Evolutionary conservation across 2,113 vertebrate species (phyloP), one percentile per base, ranked within the genome.

Genomic region (Tricholaema leucomelas): DNA sequence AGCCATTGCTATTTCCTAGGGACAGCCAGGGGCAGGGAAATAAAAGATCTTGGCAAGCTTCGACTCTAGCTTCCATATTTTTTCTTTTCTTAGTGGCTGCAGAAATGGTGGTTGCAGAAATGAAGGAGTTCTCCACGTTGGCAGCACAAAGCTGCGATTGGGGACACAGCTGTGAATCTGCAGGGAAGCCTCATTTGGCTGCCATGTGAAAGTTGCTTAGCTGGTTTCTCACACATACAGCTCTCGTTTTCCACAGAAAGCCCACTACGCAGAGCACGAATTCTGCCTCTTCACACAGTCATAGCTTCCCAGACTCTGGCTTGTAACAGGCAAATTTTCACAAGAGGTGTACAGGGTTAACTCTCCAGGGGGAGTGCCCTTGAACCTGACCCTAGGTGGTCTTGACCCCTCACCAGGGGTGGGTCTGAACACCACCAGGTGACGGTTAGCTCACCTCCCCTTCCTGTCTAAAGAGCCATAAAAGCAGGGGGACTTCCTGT

Each of bases 121-220:
- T 17, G 46, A 91, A 94, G 74, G 33, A 85, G 64, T 28, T 96
- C 72, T 87, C 86, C 74, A 64, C 5, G 46, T 91, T 87, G 88
- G 33, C 77, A 85, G 78, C 81, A 85, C 40, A 85, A 92, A 89
- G 71, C 81, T 93, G 78, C 4, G 8, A 85, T 6, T 61, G 44
- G 67, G 71, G 78, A 87, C 71, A 89, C 92, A 94, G 92, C 88
- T 94, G 91, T 92, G 92, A 93, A 96, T 85, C 71, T 92, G 81
- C 88, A 93, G 84, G 87, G 64, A 92, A 92, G 81, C 75, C 79
- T 93, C 85, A 93, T 92, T 87, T 95, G 89, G 87, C 92, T 95
- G 92, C 87, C 92, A 93, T 95, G 89, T 92, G 92, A 96, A 96
- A 84, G 75, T 92, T 91, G 79, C 81, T 88, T 94, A 92, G 89